Percentiles rank a stretch among this genome's conserved stretches.
phyloP scores from a whole-genome alignment of 2,797 vertebrate genomes.

The Eptatretus atami region DNA sequence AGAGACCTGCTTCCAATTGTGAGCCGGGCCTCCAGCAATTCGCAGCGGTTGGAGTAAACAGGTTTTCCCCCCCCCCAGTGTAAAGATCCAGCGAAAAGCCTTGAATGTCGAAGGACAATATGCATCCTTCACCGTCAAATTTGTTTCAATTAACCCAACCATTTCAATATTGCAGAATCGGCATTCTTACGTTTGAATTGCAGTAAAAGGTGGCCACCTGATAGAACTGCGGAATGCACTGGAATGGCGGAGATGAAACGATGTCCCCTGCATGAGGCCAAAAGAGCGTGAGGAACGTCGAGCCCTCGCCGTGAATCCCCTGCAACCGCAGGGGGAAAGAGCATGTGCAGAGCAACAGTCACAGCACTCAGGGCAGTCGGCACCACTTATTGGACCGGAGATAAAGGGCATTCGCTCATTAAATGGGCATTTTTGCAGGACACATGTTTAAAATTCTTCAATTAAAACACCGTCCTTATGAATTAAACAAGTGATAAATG shows the following conservation, averaged over 20 bases:
- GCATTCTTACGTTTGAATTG: too few relatives aligned
- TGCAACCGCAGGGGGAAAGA: slow-evolving; percentile 11
- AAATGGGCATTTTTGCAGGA: too few relatives aligned
- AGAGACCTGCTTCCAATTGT: slow-evolving; percentile 17
- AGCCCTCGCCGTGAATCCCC: slow-evolving; percentile 84
- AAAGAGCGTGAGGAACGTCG: slow-evolving; percentile 48
- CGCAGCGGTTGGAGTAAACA: slow-evolving; percentile 38
- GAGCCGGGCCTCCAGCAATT: slow-evolving; percentile 26
- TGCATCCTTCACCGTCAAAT: too few relatives aligned
- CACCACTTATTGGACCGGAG: too few relatives aligned
- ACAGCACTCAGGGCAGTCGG: background rate
- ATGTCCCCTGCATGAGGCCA: slow-evolving; percentile 71
- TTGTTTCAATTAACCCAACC: too few relatives aligned
- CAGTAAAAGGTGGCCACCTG: slow-evolving; percentile 25
- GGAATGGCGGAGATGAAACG: slow-evolving; percentile 44
- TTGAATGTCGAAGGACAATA: slow-evolving; percentile 10
- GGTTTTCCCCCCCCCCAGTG: too few relatives aligned
- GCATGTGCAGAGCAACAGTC: background rate
- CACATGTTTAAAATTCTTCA: too few relatives aligned
- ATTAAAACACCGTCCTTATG: too few relatives aligned
- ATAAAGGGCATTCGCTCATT: too few relatives aligned
- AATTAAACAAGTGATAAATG: too few relatives aligned
- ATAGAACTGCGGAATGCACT: slow-evolving; percentile 51
- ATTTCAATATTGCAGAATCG: too few relatives aligned
- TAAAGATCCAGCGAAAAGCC: slow-evolving; percentile 44